Base-by-base conservation (phyloP, 1,140 invertebrate species). In the Musca domestica region DNA sequence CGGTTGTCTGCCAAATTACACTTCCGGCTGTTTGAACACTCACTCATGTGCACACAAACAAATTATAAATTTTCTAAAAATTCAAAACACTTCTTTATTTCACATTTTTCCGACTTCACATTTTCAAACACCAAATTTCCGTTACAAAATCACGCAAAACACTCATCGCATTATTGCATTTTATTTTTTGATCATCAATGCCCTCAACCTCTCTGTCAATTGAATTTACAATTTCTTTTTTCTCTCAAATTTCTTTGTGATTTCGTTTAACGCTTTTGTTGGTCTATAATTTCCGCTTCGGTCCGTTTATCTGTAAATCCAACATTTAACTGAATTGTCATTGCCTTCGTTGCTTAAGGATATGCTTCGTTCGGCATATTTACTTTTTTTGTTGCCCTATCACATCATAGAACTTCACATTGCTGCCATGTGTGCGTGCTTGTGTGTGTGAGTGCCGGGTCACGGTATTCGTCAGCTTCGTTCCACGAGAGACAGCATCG, bases 321-420 rank as follows among this genome's bases (percentile, higher is more conserved):
- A 52, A 52, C 65, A 27, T 52, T 49, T 66, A 54, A 66, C 65
- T 66, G 65, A 66, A 52, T 66, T 54, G 65, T 66, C 65, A 51
- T 51, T 51, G 65, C 65, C 27, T 48, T 51, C 49, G 49, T 34
- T 25, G 47, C 63, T 49, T 48, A 64, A 64, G 63, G 63, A 64
- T 64, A 64, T 34, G 61, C 58, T 64, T 17, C 61, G 48, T 22
- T 58, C 56, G 56, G 56, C 17, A 61, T 19, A 61, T 61, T 61
- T 61, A 61, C 56, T 34, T 12, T 47, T 64, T 64, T 10, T 64
- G 2, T 64, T 64, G 63, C 47, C 47, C 63, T n/a, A 64, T 34
- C 34, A 41, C 4, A 12, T 41, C 2, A 12, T 41, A 41, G 34
- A 41, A 41, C 34, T 61, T 61, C 19, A 19, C 34, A 34, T 61